phyloP scores from a whole-genome alignment of 2,113 vertebrate genomes.

The Tupaia chinensis region DNA sequence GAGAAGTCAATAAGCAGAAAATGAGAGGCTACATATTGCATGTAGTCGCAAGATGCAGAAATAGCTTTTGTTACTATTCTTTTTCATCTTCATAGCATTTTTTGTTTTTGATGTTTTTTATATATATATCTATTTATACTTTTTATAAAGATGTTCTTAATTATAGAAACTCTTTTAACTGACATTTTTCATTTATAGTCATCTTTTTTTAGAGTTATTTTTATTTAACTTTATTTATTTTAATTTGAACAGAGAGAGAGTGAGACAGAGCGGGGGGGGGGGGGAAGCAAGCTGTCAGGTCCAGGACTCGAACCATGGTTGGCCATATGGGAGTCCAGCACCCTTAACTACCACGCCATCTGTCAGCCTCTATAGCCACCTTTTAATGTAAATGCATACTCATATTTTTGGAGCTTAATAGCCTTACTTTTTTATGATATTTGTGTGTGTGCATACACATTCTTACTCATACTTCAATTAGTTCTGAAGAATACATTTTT shows the following conservation, averaged over 20 bases:
- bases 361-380: background rate
- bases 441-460: conserved; percentile 11
- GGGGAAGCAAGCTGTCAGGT: no score
- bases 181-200: background rate
- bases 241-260: no score
- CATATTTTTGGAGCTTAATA: background rate
- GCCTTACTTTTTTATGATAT: background rate
- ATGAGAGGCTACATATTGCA: background rate
- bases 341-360: no score
- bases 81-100: background rate
- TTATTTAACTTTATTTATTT: no score
- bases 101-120: background rate
- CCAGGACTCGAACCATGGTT: no score
- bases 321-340: no score
- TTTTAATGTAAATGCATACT: background rate
- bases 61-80: background rate
- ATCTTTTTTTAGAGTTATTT: background rate
- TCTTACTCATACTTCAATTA: background rate
- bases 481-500: conserved; percentile 17
- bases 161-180: background rate
- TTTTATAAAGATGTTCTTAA: background rate
- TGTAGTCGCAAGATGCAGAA: background rate
- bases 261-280: no score
- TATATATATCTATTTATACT: background rate
- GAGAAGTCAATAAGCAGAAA: background rate